Evolutionary conservation across 2,888 invertebrate genomes (phyloP), one percentile per base, ranked within the genome.

Genomic region (Uropetala carovei): DNA sequence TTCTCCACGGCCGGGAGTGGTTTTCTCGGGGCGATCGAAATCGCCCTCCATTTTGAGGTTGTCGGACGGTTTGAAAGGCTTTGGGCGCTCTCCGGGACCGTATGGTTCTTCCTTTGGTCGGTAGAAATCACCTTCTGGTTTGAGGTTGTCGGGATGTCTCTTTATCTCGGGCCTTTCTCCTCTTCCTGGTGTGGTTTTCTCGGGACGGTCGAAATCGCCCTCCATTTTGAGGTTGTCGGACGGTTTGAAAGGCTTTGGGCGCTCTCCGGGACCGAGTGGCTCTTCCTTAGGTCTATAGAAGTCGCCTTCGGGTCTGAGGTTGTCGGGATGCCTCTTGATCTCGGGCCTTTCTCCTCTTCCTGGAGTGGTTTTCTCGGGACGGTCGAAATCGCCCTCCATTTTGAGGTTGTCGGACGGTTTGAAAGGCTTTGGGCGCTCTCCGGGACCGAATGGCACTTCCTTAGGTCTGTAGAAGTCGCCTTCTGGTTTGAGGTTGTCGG

Each of bases 121-220:
- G 60, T 93, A 93, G 56, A 96, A 96, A 4, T 96, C 96, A 0
- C 97, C 97, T 94, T 97, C 96, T 0, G 96, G 96, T 93, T 94
- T 94, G 0, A 97, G 93, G 93, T 96, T 96, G n/a, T 93, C 97
- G 93, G 96, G 96, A 84, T 96, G 96, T 93, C 96, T 94, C 95
- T 11, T 94, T 93, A 89, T 91, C 5, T 56, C 64, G 2, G 95
- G 95, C 92, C 95, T 94, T 93, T 96, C 96, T 18, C 95, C 96
- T 94, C 96, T 96, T 7, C 94, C 92, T 7, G 82, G 82, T 2
- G 81, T 30, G 0, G 59, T 43, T 13, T 92, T 58, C 91, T 94
- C 93, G 0, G 94, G 94, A 92, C 94, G 93, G 93, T 95, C 94
- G 94, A 95, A 95, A 11, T 95, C 95, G 56, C 95, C 95, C 93